Evolutionary conservation across 2,888 invertebrate genomes (phyloP), one percentile per base, ranked within the genome.

Genomic region (Aplocera efformata): DNA sequence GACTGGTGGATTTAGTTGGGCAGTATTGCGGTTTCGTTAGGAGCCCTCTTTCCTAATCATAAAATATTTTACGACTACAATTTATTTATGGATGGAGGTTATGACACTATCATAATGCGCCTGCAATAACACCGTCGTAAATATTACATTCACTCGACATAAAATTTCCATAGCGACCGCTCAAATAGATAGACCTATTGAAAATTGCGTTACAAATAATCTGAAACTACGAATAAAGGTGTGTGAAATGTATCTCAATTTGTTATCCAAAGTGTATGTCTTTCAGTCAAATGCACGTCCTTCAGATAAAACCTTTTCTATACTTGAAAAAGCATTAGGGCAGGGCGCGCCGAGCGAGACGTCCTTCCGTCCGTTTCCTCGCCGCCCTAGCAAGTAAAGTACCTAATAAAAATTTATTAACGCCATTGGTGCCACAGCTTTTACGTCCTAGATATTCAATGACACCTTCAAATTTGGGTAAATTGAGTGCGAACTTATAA

Each of bases 71-170:
- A 72, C 64, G 63, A 61, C 56, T 60, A 53, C 56, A 59, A 67
- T 69, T 70, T 73, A 77, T 72, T 73, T 73, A 68, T 69, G 52
- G 60, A 47, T 56, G 49, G 55, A 65, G 60, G 67, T 74, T 74
- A 72, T 73, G 66, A 67, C 66, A 73, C 72, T 74, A 77, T 67
- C 63, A 63, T 76, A 71, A 76, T 72, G 69, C 53, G 54, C 61
- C 61, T 61, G 70, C 69, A 67, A 74, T 80, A 76, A 76, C 77
- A 71, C 56, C 49, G 53, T 48, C 58, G 51, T 59, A 60, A 61
- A 69, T 72, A 60, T 56, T 28, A 40, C 45, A 67, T 67, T 67
- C 60, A 57, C 63, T 67, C 48, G 44, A 58, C 55, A 67, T 80
- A 69, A 75, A 75, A 67, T 60, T 36, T 27, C 39, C 50, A 58